Evolutionary conservation across 2,888 invertebrate species (phyloP).

Genomic region (Melanostoma mellinum): DNA sequence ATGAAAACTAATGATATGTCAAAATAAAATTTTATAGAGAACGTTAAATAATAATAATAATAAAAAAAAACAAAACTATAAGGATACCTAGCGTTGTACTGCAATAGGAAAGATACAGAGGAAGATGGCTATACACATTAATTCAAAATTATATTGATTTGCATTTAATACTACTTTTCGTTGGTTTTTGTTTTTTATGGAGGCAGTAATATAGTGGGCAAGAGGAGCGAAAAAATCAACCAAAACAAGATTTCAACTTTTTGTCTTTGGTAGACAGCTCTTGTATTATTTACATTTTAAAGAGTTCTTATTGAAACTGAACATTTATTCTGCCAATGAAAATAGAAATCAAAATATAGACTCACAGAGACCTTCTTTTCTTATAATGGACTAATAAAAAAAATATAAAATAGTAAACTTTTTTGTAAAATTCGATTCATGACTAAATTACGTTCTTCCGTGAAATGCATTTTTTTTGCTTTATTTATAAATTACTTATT

Average conservation of each 20-base stretch:
- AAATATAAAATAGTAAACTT: no score
- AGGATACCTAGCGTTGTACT: conserved; percentile 64
- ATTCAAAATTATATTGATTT: conserved; percentile 46
- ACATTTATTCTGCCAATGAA: no score
- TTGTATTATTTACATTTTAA: no score
- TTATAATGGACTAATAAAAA: no score
- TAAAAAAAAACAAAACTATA: conserved; percentile 19
- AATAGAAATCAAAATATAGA: no score
- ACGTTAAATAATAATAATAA: conserved; percentile 3
- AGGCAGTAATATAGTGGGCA: conserved; percentile 31
- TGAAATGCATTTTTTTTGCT: conserved; percentile 44
- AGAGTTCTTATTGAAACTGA: no score
- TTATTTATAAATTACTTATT: conserved; percentile 45
- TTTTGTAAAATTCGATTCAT: neutral
- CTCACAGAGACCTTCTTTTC: no score
- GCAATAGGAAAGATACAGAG: conserved; percentile 68
- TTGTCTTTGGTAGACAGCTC: neutral
- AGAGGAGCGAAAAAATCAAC: conserved; percentile 52
- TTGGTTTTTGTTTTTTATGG: conserved; percentile 6
- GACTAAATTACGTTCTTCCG: conserved; percentile 36
- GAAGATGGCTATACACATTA: conserved; percentile 29
- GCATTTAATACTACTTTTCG: conserved; percentile 35
- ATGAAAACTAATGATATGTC: conserved; percentile 17
- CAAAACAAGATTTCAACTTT: conserved; percentile 33
- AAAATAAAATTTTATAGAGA: conserved; percentile 26